Base-by-base conservation (phyloP, 2,113 vertebrate genomes). In the Dryoscopus gambensis region DNA sequence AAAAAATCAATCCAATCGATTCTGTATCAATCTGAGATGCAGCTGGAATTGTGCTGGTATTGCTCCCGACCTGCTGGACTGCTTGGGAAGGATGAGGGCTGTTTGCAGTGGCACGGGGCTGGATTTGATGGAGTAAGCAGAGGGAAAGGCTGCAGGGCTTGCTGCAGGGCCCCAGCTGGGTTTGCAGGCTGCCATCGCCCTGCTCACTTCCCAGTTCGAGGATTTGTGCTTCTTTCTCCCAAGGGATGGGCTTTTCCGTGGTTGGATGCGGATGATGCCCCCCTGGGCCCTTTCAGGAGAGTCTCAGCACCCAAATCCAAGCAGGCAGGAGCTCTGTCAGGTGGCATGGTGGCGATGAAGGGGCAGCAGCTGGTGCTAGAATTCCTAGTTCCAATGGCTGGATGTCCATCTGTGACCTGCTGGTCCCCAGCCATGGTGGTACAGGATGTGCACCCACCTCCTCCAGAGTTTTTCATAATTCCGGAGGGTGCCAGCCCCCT, bases 381-480 rank as follows among this genome's bases (percentile, higher is more conserved):
- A 42, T 33, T 77, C 40, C 57, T 6, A 3, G 0, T 37, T 68
- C 25, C 0, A 0, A 16, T 19, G 31, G 23, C 17, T 47, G 25
- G 3, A 39, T 77, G 42, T 20, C 52, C 4, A 0, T 33, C 37
- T 60, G 63, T 37, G 23, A 33, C 35, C 44, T 21, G 14, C 31
- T 1, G 3, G 4, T 19, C 19, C 10, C 15, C 6, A 20, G 33
- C 28, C 11, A 1, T 8, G 17, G 24, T 15, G 40, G 40, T 12
- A 30, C 15, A 9, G 67, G 27, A 13, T 3, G 7, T 56, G 33
- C 27, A 33, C 18, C 3, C 8, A 16, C 13, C 46, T 55, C 15
- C 27, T n/a, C 40, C 39, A 19, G 24, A 11, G 18, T 0, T 8
- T 23, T 52, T 28, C 71, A 13, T 31, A 11, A 23, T 42, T 71